These are phyloP conservation scores for Lepidurus apus DNA, from an alignment of 1,140 invertebrate species.

Conservation along the genomic window DNA sequence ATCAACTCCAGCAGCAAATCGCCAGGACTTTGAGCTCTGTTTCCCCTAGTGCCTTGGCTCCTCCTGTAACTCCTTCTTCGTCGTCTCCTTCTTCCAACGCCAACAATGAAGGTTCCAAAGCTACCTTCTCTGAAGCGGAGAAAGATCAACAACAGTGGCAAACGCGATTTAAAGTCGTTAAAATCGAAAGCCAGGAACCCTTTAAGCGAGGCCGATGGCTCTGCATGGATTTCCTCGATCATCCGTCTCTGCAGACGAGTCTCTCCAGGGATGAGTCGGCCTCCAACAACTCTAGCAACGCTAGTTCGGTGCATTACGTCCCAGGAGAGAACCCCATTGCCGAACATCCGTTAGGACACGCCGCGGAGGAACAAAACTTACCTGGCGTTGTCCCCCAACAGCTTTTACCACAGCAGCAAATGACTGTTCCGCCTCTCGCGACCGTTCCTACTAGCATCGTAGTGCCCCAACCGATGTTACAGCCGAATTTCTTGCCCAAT, in stretches of 20 bases:
- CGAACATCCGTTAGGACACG: conserved; percentile 21
- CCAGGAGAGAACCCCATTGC: conserved; percentile 4
- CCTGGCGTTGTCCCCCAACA: conserved; percentile 26
- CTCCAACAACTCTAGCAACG: conserved; percentile 32
- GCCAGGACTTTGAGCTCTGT: not conserved
- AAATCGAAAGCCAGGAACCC: conserved; percentile 90
- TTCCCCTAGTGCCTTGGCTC: conserved; percentile 16
- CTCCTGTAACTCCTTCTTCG: not conserved
- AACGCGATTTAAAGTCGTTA: conserved; percentile 84
- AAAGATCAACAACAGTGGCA: conserved; percentile 41
- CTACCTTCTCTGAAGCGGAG: conserved; percentile 29
- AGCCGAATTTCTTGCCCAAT: conserved; percentile 32
- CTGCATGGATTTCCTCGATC: conserved; percentile 92
- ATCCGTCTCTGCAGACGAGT: conserved; percentile 56
- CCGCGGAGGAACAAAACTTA: conserved; percentile 33
- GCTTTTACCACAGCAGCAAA: conserved; percentile 32
- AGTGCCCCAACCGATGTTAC: not conserved
- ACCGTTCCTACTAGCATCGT: not conserved
- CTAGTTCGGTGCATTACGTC: conserved; percentile 30
- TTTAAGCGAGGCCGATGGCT: conserved; percentile 89
- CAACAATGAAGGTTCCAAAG: conserved; percentile 33
- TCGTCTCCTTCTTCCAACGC: not conserved
- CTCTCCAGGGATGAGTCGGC: conserved; percentile 35
- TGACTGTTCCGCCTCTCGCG: conserved; percentile 15
- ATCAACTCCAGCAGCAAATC: not conserved